Conservation (phyloP, 2,113 vertebrate genomes). For the Pachyramphus minor region DNA sequence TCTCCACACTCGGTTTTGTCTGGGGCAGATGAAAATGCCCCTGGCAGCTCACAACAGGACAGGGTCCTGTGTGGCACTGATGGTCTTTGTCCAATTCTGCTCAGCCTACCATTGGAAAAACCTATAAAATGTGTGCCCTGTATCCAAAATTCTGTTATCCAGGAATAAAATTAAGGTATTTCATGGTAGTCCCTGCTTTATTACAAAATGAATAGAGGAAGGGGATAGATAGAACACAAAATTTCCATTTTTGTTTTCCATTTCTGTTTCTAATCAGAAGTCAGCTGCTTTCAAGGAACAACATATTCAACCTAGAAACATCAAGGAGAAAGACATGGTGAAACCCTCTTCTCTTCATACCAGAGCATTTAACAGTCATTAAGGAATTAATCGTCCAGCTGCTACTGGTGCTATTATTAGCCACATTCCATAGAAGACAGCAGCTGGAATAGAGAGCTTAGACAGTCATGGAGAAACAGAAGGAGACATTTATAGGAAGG, state of each 20-base stretch:
- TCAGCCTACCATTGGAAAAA: neutral
- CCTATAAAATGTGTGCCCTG: neutral
- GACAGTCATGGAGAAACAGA: neutral
- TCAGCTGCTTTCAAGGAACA: neutral
- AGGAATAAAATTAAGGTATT: neutral
- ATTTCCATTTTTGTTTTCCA: neutral
- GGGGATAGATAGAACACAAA: neutral
- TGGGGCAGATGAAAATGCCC: rapidly evolving
- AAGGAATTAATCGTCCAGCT: neutral
- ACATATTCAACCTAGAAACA: neutral
- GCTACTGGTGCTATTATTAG: neutral
- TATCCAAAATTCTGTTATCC: neutral
- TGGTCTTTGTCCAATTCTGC: neutral
- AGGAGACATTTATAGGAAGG: neutral
- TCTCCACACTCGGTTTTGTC: neutral
- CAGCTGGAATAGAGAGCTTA: neutral
- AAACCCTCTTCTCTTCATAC: neutral
- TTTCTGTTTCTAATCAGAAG: neutral
- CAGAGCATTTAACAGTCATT: neutral
- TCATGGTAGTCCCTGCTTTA: neutral
- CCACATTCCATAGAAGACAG: neutral
- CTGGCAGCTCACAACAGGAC: rapidly evolving
- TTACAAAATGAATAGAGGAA: neutral
- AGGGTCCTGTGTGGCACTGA: neutral
- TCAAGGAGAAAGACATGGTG: rapidly evolving